Conservation (phyloP, 2,888 invertebrate genomes). For the Morpho deidamia region DNA sequence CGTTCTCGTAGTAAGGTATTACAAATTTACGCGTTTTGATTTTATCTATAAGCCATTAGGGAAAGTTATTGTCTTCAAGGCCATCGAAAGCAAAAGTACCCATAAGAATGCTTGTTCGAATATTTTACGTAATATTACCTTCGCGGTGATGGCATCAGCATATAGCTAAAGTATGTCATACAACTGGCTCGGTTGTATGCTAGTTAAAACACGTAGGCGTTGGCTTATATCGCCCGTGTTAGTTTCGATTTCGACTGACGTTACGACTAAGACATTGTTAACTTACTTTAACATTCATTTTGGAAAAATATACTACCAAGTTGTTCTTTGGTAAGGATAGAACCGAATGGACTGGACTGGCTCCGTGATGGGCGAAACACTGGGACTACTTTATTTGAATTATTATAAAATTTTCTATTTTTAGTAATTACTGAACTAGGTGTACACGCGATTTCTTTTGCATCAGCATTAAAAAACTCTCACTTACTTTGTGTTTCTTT, state of each 20-base stretch:
- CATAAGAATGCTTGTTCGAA: conserved; percentile 3
- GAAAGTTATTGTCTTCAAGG: conserved; percentile 21
- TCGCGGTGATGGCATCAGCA: conserved; percentile 17
- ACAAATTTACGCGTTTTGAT: neutral
- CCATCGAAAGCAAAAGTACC: conserved; percentile 19
- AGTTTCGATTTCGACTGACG: conserved; percentile 8
- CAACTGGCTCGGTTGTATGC: conserved; percentile 19
- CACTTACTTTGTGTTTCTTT: too few relatives aligned
- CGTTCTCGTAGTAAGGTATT: neutral
- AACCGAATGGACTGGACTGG: too few relatives aligned
- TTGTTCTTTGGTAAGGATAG: too few relatives aligned
- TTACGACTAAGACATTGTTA: neutral
- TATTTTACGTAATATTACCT: conserved; percentile 15
- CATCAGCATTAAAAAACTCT: too few relatives aligned
- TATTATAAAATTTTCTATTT: too few relatives aligned
- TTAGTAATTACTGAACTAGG: too few relatives aligned
- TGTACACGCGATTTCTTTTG: too few relatives aligned
- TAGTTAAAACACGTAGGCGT: conserved; percentile 29
- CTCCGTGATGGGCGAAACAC: too few relatives aligned
- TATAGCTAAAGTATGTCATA: conserved; percentile 22
- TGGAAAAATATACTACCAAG: too few relatives aligned
- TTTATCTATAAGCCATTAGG: neutral
- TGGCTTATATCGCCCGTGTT: conserved; percentile 16
- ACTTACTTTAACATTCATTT: too few relatives aligned
- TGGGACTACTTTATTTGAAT: too few relatives aligned